These are phyloP conservation scores for Propithecus deckenii DNA, from an alignment of 2,797 vertebrate species.

Conservation along the genomic window DNA sequence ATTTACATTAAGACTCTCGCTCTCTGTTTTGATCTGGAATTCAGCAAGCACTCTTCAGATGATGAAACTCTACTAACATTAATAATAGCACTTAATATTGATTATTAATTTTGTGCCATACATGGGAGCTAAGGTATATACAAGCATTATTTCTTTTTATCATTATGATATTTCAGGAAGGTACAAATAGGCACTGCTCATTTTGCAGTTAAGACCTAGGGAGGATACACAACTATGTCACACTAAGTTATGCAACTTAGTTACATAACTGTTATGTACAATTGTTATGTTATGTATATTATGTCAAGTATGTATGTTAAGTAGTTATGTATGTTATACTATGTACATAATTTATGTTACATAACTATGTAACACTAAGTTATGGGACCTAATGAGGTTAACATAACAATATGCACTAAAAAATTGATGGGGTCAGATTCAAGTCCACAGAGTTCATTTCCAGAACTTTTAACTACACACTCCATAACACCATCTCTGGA, in stretches of 20 bases:
- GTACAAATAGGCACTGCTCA: not conserved
- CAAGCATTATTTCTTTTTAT: not conserved
- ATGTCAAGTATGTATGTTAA: not conserved
- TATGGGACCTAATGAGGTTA: not conserved
- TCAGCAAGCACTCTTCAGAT: not conserved
- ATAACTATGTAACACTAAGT: not conserved
- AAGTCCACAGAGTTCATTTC: not conserved
- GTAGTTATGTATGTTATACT: not conserved
- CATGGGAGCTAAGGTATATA: not conserved
- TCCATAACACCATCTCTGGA: not conserved
- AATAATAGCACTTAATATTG: not conserved
- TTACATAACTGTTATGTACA: not conserved
- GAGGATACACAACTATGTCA: not conserved
- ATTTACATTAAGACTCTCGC: not conserved
- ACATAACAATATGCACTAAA: not conserved
- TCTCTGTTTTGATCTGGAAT: not conserved
- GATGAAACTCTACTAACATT: not conserved
- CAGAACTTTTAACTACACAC: not conserved
- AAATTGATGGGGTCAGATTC: not conserved
- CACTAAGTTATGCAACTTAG: not conserved
- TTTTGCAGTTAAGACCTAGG: not conserved
- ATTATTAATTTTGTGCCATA: not conserved
- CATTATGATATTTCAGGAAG: not conserved
- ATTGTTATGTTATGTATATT: not conserved
- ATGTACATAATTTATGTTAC: not conserved